phyloP scores from a whole-genome alignment of 1,140 invertebrate genomes.

The Choristoneura fumiferana region DNA sequence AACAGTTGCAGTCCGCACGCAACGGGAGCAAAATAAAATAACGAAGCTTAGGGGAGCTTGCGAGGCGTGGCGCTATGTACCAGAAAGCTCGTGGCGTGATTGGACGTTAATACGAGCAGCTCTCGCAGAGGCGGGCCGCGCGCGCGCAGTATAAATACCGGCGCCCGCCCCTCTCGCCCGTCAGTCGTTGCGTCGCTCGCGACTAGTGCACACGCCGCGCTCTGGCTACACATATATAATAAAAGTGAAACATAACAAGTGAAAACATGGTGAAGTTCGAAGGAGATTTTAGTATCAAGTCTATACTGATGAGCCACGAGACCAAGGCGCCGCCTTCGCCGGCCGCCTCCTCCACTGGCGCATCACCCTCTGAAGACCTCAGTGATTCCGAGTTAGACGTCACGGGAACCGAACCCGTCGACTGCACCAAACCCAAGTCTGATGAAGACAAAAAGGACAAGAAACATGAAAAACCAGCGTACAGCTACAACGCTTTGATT shows the following conservation, averaged over 20 bases:
- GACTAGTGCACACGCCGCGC: conserved; percentile 42
- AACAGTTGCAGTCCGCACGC: conserved; percentile 1
- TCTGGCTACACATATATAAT: too few relatives aligned
- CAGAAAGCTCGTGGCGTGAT: conserved; percentile 51
- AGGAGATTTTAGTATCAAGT: conserved; percentile 75
- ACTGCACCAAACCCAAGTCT: conserved; percentile 79
- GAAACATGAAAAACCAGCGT: conserved; percentile 94
- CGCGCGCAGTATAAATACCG: conserved; percentile 45
- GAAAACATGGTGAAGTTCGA: conserved; percentile 73
- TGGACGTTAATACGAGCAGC: conserved; percentile 37
- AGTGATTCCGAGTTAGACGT: conserved; percentile 86
- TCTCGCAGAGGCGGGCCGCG: conserved; percentile 46
- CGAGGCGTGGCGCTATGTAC: conserved; percentile 44
- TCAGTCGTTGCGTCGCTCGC: conserved; percentile 58
- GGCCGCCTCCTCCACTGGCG: conserved; percentile 47
- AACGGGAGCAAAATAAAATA: conserved; percentile 3
- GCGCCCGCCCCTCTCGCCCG: conserved; percentile 62
- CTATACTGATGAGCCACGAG: conserved; percentile 67
- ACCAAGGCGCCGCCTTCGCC: conserved; percentile 56
- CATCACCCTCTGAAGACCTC: conserved; percentile 61
- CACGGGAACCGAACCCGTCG: conserved; percentile 85
- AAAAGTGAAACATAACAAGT: conserved; percentile 49
- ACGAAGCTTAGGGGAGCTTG: conserved; percentile 22
- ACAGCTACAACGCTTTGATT: conserved; percentile 99
- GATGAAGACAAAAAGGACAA: conserved; percentile 78